These are phyloP conservation scores for Camelus bactrianus DNA, from an alignment of 2,113 vertebrate species.

Conservation along the genomic window DNA sequence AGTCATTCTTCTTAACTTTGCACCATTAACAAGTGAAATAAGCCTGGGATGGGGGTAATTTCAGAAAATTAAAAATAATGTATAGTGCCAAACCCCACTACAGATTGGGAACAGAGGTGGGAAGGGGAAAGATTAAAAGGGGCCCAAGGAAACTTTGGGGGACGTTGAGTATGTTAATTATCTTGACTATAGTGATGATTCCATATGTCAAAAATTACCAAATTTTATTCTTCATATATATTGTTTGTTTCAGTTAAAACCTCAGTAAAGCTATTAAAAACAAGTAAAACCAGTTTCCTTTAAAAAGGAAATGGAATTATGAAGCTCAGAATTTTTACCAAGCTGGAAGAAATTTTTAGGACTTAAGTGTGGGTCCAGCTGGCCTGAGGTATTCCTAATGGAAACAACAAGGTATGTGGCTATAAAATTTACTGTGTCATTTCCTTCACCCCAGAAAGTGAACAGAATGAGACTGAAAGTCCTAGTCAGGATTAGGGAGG, in stretches of 20 bases:
- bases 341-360: background rate
- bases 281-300: background rate
- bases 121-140: background rate
- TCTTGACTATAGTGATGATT: background rate
- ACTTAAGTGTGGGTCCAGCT: background rate
- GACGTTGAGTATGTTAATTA: background rate
- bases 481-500: background rate
- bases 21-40: background rate
- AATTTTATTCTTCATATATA: background rate
- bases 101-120: background rate
- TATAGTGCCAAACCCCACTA: background rate
- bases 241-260: background rate
- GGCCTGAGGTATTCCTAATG: background rate
- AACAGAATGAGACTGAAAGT: background rate
- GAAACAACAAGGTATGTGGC: background rate
- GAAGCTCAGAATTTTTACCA: constrained; percentile 6
- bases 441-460: background rate
- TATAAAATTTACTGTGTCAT: background rate
- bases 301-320: constrained; percentile 8
- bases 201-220: constrained; percentile 2
- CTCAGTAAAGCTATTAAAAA: background rate
- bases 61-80: background rate
- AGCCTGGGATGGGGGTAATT: constrained; percentile 1
- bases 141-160: background rate
- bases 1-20: background rate